Evolutionary conservation across 2,797 vertebrate species (phyloP), one percentile per base, ranked within the genome.

Genomic region (Sebastes oblongus): DNA sequence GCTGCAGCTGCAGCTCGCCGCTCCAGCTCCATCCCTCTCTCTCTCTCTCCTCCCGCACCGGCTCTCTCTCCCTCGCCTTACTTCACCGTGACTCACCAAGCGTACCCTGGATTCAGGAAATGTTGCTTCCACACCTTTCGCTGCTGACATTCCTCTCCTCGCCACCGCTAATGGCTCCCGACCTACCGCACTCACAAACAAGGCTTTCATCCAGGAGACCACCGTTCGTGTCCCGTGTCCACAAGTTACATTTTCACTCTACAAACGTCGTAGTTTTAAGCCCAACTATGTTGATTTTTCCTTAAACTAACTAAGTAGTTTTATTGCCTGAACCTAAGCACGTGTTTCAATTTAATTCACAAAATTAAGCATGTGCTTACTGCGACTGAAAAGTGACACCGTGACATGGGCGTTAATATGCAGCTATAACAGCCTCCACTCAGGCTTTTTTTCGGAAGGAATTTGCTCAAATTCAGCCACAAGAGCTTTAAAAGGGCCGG

Each of bases 81-180:
- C 46, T 71, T 75, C 46, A 18, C 56, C 29, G 11, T 30, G 64
- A 71, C 52, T 86, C 66, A 25, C 71, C 25, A 62, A 32, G 78
- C 7, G 0, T 39, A 72, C 20, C n/a, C 64, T 36, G 50, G n/a
- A 65, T 75, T 69, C 67, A 68, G 82, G 70, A 91, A 83, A 83
- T 74, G 34, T 74, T 52, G 83, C 56, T 82, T 84, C 50, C 74
- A 84, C 75, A 79, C 86, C 69, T 81, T 39, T 70, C 22, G 11
- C 78, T 71, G 36, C 78, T 78, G 66, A 81, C 75, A 79, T 81
- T 60, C 50, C 12, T 75, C 24, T 58, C 52, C 66, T 68, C 54
- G 74, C 62, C 34, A 65, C 65, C 10, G n/a, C 32, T 72, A 72
- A 81, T 76, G 68, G 59, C 58, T 46, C 66, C 61, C 6, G 9